A percentile compares a stretch with the other conserved stretches of the same genome.
Evolutionary conservation across 1,140 invertebrate species (phyloP).

Genomic region (Bombus waltoni): DNA sequence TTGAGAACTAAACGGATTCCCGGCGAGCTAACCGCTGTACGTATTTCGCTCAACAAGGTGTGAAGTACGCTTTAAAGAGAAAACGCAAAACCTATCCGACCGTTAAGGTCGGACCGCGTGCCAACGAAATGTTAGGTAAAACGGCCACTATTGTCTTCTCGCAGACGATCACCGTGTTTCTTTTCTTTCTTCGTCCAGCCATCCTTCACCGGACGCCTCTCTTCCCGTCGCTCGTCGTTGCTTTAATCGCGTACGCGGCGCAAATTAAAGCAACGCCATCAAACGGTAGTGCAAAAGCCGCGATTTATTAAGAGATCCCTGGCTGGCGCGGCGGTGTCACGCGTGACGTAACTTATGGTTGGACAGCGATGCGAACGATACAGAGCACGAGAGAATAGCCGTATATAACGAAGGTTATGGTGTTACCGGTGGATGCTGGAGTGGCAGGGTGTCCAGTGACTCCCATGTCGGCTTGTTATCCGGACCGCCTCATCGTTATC

Average conservation of each 20-base stretch:
- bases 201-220: background rate
- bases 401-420: slow-evolving; percentile 73
- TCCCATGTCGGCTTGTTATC: slow-evolving; percentile 83
- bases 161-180: too few relatives aligned
- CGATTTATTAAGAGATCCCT: slow-evolving; percentile 56
- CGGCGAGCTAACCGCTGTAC: background rate
- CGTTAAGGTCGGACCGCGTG: background rate
- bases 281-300: background rate
- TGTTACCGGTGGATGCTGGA: slow-evolving; percentile 69
- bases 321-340: slow-evolving; percentile 49
- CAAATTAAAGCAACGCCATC: background rate
- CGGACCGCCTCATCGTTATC: slow-evolving; percentile 81
- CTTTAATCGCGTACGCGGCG: background rate
- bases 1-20: slow-evolving; percentile 36
- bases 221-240: background rate
- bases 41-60: slow-evolving; percentile 31
- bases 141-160: background rate
- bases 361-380: slow-evolving; percentile 65
- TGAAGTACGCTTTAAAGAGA: slow-evolving; percentile 26
- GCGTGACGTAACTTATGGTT: slow-evolving; percentile 67
- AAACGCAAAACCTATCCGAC: background rate
- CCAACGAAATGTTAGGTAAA: background rate
- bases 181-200: too few relatives aligned
- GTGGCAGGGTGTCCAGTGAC: slow-evolving; percentile 79
- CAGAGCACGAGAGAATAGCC: slow-evolving; percentile 48